Percentiles rank a stretch among this genome's conserved stretches.
Conservation (phyloP, 2,888 invertebrate genomes). For the Gymnocheta viridis region DNA sequence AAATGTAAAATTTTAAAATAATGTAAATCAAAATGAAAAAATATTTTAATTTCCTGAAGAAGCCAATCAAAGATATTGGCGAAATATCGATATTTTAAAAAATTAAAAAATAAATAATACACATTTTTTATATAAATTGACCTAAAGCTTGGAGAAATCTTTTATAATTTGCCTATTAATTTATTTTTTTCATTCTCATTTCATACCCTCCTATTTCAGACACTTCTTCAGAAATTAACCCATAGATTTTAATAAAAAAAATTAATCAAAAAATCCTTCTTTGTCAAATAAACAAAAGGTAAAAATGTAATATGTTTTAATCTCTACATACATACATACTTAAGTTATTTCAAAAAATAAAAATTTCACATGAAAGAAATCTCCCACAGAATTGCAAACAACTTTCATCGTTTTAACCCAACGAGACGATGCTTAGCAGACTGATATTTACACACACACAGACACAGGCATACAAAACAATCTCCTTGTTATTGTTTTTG, state of each 20-base stretch:
- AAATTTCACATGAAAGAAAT: slow-evolving; percentile 57
- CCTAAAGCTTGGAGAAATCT: no score
- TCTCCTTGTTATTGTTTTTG: slow-evolving; percentile 62
- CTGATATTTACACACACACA: not conserved
- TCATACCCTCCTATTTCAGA: not conserved
- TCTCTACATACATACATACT: slow-evolving; percentile 57
- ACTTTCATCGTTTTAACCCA: slow-evolving; percentile 62
- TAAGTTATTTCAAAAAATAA: slow-evolving; percentile 41
- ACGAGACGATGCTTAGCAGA: slow-evolving; percentile 24
- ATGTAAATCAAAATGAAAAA: no score
- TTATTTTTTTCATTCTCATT: not conserved
- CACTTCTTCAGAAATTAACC: not conserved
- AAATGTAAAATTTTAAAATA: no score
- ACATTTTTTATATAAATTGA: no score
- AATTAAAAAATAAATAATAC: no score
- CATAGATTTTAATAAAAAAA: not conserved
- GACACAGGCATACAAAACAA: slow-evolving; percentile 32
- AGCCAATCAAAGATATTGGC: no score
- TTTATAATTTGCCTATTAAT: no score
- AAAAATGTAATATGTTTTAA: slow-evolving; percentile 59
- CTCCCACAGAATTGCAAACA: slow-evolving; percentile 66
- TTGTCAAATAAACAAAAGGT: slow-evolving; percentile 10
- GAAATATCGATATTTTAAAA: no score
- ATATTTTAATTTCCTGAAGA: no score
- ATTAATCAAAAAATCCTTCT: not conserved